Base-by-base conservation (phyloP, 2,888 invertebrate species). In the Clusia tigrina region DNA sequence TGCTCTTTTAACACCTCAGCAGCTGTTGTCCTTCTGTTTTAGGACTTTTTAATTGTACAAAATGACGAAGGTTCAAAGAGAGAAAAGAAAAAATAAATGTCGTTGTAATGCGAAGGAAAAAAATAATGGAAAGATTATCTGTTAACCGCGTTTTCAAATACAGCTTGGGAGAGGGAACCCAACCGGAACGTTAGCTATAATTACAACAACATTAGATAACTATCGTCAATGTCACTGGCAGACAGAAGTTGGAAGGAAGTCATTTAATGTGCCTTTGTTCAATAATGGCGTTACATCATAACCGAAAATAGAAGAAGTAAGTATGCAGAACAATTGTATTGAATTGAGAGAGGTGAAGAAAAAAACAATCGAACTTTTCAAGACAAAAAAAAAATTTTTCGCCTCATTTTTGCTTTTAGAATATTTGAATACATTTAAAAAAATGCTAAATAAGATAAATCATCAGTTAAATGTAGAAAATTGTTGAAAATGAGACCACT, bases 1-100 rank as follows among this genome's bases (percentile, higher is more conserved):
- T 54, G 57, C 26, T 52, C 51, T 70, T 74, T 71, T 71, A 69
- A 74, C 78, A 78, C 75, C 75, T 76, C 69, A 65, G 57, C 74
- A 74, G 73, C 72, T 77, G 76, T 66, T 69, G 54, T 63, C 55
- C 59, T 63, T 60, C 25, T 15, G 48, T 18, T 20, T 18, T 6
- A 15, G 15, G 10, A 15, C 3, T 25, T 32, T 37, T 57, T 48
- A 37, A 51, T 58, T 46, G 48, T 26, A 23, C 12, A 62, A 48
- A 48, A 22, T 5, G 20, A 5, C 5, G 22, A 3, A 9, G 20
- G n/a, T 17, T 3, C 18, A 20, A 48, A 65, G 37, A 62, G 2
- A 24, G 3, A 10, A 25, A 17, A 54, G 9, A 54, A 25, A 2
- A 10, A 23, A 15, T 23, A 23, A 53, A 24, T 53, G 25, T 9